phyloP scores from a whole-genome alignment of 2,888 invertebrate species.

The Thymelicus acteon region DNA sequence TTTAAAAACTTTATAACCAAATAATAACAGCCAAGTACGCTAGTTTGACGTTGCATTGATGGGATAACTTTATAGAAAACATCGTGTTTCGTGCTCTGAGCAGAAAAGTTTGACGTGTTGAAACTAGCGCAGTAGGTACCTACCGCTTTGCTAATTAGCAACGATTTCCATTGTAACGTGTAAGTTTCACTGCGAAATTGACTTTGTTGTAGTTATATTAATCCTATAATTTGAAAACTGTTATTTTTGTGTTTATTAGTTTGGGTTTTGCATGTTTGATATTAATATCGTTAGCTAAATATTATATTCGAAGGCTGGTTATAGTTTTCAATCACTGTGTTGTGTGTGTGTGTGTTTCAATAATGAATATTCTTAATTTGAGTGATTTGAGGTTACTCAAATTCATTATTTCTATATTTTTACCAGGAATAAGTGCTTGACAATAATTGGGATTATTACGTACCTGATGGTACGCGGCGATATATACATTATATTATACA shows the following conservation, averaged over 20 bases:
- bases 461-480: too few relatives aligned
- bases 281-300: too few relatives aligned
- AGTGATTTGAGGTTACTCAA: too few relatives aligned
- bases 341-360: too few relatives aligned
- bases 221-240: not conserved
- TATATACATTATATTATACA: too few relatives aligned
- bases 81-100: constrained; percentile 3
- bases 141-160: constrained; percentile 7
- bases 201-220: not conserved
- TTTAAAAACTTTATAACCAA: not conserved
- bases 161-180: constrained; percentile 1
- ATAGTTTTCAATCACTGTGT: too few relatives aligned
- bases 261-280: too few relatives aligned
- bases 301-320: too few relatives aligned
- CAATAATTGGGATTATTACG: too few relatives aligned
- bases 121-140: not conserved
- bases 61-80: constrained; percentile 2
- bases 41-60: not conserved
- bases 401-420: too few relatives aligned
- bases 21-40: not conserved
- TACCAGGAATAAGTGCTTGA: too few relatives aligned
- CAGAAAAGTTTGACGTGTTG: constrained; percentile 7
- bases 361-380: too few relatives aligned
- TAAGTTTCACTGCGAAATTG: constrained; percentile 6
- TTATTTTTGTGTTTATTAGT: not conserved